Conservation (phyloP, 1,140 invertebrate genomes). For the Holcopasites calliopsidis region DNA sequence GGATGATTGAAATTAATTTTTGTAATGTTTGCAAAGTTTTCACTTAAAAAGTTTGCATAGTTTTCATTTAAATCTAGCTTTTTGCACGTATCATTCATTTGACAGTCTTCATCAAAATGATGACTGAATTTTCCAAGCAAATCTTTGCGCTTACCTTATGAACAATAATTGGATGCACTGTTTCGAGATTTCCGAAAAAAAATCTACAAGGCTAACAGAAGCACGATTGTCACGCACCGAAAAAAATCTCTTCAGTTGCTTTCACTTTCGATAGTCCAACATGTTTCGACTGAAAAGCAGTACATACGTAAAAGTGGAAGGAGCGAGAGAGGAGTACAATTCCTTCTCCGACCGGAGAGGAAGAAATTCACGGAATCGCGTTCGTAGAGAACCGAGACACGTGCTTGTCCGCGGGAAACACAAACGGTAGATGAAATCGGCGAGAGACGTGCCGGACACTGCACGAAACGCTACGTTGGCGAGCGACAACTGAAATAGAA, state of each 20-base stretch:
- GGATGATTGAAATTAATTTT: no score
- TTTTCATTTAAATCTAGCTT: no score
- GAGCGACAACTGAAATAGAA: conserved; percentile 73
- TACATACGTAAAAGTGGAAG: neutral
- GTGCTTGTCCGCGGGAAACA: conserved; percentile 6
- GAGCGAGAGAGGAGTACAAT: neutral
- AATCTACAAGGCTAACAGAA: neutral
- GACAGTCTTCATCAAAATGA: no score
- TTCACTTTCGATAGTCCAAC: conserved; percentile 40
- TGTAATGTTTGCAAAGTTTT: no score
- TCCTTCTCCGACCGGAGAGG: neutral
- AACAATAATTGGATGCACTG: no score
- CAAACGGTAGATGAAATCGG: conserved; percentile 12
- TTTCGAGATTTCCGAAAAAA: neutral
- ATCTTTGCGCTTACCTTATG: no score
- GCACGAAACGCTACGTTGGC: conserved; percentile 67
- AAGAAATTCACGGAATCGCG: neutral
- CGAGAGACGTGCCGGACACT: conserved; percentile 31
- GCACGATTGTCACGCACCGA: neutral
- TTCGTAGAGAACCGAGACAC: neutral
- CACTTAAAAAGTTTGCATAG: no score
- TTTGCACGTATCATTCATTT: no score
- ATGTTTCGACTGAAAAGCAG: neutral
- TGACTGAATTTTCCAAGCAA: no score
- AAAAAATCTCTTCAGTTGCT: conserved; percentile 23